A percentile compares a stretch with the other conserved stretches of the same genome.
Evolutionary conservation across 2,888 invertebrate species (phyloP).

Genomic region (Coleophora flavipennella): DNA sequence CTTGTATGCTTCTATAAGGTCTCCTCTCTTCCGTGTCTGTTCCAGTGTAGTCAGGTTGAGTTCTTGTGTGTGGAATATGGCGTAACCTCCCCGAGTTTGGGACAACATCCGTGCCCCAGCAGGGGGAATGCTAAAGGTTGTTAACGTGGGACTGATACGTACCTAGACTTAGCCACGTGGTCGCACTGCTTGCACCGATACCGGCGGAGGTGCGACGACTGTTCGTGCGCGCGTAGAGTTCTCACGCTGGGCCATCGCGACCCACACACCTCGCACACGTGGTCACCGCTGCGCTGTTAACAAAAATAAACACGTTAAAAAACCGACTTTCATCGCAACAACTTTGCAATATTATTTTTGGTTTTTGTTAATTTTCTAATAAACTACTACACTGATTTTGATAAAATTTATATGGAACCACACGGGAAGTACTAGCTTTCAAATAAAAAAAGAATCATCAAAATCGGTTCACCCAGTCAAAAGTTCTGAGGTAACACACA

Average conservation of each 20-base stretch:
- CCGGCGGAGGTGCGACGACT: slow-evolving; percentile 34
- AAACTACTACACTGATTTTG: too few relatives aligned
- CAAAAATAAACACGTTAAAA: not conserved
- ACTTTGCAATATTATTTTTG: too few relatives aligned
- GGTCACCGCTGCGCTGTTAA: slow-evolving; percentile 27
- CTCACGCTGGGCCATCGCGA: slow-evolving; percentile 29
- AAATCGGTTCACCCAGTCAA: too few relatives aligned
- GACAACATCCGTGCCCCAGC: not conserved
- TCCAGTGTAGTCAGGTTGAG: too few relatives aligned
- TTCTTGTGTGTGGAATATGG: too few relatives aligned
- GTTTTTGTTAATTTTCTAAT: too few relatives aligned
- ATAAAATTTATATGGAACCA: too few relatives aligned
- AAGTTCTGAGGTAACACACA: too few relatives aligned
- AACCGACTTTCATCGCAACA: too few relatives aligned
- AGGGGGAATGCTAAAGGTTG: not conserved
- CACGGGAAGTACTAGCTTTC: too few relatives aligned
- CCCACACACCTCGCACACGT: slow-evolving; percentile 35
- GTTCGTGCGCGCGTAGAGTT: slow-evolving; percentile 28
- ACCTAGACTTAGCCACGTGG: slow-evolving; percentile 31
- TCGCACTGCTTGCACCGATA: slow-evolving; percentile 41
- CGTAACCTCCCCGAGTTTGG: not conserved
- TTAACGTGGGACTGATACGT: slow-evolving; percentile 1
- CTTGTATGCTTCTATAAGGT: not conserved
- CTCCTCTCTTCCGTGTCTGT: too few relatives aligned
- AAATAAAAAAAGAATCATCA: too few relatives aligned